A percentile compares a stretch with the other conserved stretches of the same genome.
These are phyloP conservation scores for Bos taurus DNA, from an alignment of 2,113 vertebrate species.

Conservation along the genomic window DNA sequence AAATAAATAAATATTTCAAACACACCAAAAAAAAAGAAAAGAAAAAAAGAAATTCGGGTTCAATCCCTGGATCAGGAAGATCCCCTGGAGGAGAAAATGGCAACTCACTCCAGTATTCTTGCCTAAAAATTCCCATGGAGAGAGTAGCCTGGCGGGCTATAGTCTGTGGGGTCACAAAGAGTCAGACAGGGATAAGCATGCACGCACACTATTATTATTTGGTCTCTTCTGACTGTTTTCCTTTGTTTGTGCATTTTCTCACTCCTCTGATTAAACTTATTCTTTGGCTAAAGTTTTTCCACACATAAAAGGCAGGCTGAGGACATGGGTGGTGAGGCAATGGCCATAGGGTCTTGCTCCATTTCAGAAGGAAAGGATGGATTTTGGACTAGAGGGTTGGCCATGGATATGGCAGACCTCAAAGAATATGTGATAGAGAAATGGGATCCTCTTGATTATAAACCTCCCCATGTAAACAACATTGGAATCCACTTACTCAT, in stretches of 20 bases:
- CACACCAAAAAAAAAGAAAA: too few species aligned
- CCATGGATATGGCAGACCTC: background rate
- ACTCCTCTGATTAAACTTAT: background rate
- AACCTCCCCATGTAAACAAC: background rate
- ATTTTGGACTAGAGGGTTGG: background rate
- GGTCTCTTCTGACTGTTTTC: background rate
- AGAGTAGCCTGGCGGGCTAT: background rate
- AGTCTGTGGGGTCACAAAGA: background rate
- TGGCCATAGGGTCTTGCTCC: background rate
- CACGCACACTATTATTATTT: background rate
- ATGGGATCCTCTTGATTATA: background rate
- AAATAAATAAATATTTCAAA: too few species aligned
- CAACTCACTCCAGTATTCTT: background rate
- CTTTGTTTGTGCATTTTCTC: background rate
- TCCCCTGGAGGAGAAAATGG: background rate
- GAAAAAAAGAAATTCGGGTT: background rate
- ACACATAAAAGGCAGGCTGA: background rate
- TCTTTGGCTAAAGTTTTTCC: background rate
- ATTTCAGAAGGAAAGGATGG: background rate
- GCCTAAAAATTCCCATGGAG: background rate
- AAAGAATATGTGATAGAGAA: background rate
- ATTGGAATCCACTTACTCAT: accelerated
- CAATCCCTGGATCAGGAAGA: background rate
- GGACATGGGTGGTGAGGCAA: background rate
- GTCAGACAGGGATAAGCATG: background rate